These are phyloP conservation scores for Lycaon pictus DNA, from an alignment of 2,113 vertebrate genomes.

Conservation along the genomic window DNA sequence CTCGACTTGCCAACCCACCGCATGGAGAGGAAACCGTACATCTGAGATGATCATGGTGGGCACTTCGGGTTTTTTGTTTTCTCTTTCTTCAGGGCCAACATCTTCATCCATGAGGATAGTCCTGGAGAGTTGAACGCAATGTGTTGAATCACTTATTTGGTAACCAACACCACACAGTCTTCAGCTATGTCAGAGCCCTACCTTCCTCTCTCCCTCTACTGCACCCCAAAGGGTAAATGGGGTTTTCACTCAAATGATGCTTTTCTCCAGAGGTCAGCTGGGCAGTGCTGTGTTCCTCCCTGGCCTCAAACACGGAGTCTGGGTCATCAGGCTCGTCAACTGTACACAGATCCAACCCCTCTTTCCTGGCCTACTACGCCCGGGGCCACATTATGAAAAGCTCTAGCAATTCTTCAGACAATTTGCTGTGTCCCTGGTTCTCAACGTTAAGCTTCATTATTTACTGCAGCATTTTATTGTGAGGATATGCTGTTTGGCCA, in stretches of 20 bases:
- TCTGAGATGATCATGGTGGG: background rate
- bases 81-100: background rate
- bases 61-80: background rate
- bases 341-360: background rate
- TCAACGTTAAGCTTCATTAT: background rate
- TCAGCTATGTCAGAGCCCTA: background rate
- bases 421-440: background rate
- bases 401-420: background rate
- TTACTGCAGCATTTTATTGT: background rate
- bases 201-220: background rate
- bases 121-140: constrained; percentile 56
- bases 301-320: background rate
- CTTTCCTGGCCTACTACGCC: background rate
- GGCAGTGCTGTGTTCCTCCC: background rate
- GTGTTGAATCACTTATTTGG: background rate
- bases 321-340: background rate
- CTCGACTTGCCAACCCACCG: background rate
- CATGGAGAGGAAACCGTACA: background rate
- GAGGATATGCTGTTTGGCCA: background rate
- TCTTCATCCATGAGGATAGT: constrained; percentile 29
- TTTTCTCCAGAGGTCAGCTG: constrained; percentile 8
- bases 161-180: background rate
- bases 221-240: background rate
- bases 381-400: background rate
- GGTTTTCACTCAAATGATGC: background rate